Percentiles rank a stretch among this genome's conserved stretches.
phyloP scores from a whole-genome alignment of 64 coral and sea anemone genomes.

The Pachyseris speciosa region DNA sequence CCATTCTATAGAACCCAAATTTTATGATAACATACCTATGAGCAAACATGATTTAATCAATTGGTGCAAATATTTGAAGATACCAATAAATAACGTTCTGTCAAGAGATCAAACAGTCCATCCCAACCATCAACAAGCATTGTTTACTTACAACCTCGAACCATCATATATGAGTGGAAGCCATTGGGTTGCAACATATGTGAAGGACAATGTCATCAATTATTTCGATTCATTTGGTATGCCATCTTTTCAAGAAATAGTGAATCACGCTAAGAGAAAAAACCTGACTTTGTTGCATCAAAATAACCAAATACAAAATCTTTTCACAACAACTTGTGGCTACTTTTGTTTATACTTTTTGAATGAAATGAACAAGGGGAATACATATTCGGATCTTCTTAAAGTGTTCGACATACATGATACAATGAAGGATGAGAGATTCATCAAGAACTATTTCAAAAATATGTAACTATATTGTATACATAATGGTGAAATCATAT shows the following conservation, averaged over 20 bases:
- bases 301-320: too few species aligned
- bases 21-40: neutral
- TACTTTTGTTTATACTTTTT: too few species aligned
- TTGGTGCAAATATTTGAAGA: neutral
- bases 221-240: neutral
- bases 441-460: too few species aligned
- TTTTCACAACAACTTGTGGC: neutral
- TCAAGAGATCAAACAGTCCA: neutral
- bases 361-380: too few species aligned
- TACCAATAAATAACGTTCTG: neutral
- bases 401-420: too few species aligned
- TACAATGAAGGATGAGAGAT: too few species aligned
- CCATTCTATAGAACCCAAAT: neutral
- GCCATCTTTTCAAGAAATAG: neutral
- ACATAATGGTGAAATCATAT: too few species aligned
- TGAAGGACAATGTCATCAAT: neutral
- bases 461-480: too few species aligned
- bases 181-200: neutral
- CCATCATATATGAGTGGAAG: neutral
- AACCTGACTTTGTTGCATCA: neutral
- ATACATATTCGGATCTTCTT: too few species aligned
- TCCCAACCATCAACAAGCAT: neutral
- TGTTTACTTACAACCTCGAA: neutral
- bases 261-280: neutral
- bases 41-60: neutral